Evolutionary conservation across 2,797 vertebrate genomes (phyloP), one percentile per base, ranked within the genome.

Genomic region (Phylloscopus collybita): DNA sequence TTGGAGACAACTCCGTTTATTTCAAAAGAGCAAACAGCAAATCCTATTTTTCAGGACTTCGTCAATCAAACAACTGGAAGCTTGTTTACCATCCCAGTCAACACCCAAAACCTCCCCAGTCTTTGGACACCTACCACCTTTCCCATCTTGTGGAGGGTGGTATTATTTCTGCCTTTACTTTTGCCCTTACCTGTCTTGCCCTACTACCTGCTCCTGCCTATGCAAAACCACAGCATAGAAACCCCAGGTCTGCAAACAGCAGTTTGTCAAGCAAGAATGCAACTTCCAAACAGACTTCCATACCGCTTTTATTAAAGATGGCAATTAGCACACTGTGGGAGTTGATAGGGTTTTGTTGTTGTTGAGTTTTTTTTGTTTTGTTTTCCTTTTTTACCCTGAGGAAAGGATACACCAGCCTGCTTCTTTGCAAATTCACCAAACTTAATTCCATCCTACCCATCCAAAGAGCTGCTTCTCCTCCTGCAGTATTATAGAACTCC

Each of bases 141-240:
- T 36, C 13, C 25, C 11, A 16, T 5, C 8, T 4, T 0, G 0
- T 10, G 12, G 22, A 83, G 5, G 21, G 5, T 11, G 9, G 45
- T 70, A 36, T 69, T 67, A 6, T 40, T 82, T 70, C 51, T 86
- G 26, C 27, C 27, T 88, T 82, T 27, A 45, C 29, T 59, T 71
- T 22, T 32, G 36, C 27, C 32, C n/a, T 72, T 59, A 40, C 6
- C 38, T 51, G 23, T 30, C 45, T 67, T 67, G 57, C 30, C 61
- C 42, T 44, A 40, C 27, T 25, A 27, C 45, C 34, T 38, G 60
- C 40, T 80, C 50, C 67, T n/a, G 16, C 30, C 56, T n/a, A 5
- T 9, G 23, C 60, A 92, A 78, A 50, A 61, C 12, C 40, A 47
- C 0, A 61, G n/a, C 1, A 6, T 44, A 71, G 32, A 45, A 80